Base-by-base conservation (phyloP, 2,797 vertebrate genomes). In the Ceyx erithaca region DNA sequence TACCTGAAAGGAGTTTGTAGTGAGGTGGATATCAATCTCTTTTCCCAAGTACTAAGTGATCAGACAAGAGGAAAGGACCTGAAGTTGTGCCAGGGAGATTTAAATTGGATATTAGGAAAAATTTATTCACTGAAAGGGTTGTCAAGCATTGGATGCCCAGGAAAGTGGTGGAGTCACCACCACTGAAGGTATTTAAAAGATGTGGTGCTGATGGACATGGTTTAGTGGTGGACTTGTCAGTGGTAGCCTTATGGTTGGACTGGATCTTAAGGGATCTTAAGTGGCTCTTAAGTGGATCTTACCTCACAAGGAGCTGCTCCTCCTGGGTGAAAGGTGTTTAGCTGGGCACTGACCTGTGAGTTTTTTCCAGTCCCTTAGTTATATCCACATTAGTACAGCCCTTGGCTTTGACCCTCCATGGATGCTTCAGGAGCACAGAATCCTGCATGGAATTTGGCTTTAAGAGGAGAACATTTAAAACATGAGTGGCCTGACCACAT, bases 11-110 rank as follows among this genome's bases (percentile, higher is more conserved):
- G 7, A 76, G 31, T 9, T 1, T 64, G 15, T 14, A 57, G 6
- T 0, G 0, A 45, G n/a, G 17, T 35, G 18, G 2, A 4, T 4
- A 2, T 14, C 1, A 0, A 11, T 40, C 33, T 58, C 48, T 54
- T 76, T 13, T 72, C 41, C 28, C 23, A 72, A 4, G 41, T 33
- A 46, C 59, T 9, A 21, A 28, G 6, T 0, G 1, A 49, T 5
- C 79, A 14, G n/a, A 69, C 0, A 6, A 57, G 4, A 23, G 3
- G 6, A 30, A 82, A 61, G 0, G 4, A 8, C 31, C 11, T 82
- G n/a, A 61, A 35, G 49, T 35, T 76, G n/a, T 2, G 2, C 13
- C 22, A 63, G 15, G 40, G n/a, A 76, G 14, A 8, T 45, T 80
- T 59, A 52, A 19, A 5, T 20, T 37, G 28, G 31, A 31, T 28